Evolutionary conservation across 2,113 vertebrate species (phyloP).

Genomic region (Tachysurus fulvidraco): DNA sequence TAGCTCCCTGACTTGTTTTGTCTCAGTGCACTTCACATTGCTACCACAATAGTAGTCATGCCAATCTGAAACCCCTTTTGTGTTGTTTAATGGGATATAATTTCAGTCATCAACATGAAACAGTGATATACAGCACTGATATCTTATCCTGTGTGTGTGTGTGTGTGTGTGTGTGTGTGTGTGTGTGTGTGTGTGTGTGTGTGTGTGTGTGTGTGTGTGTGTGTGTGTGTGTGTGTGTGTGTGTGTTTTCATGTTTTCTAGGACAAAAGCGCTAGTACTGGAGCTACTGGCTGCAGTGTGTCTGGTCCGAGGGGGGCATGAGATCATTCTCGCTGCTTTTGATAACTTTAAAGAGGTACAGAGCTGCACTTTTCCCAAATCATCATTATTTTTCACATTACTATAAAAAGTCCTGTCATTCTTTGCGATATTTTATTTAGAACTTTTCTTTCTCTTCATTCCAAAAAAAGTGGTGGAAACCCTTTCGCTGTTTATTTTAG

Average conservation of each 20-base stretch:
- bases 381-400: background rate
- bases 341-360: constrained; percentile 98
- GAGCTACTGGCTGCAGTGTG: constrained; percentile 95
- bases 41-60: background rate
- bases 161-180: background rate
- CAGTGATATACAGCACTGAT: background rate
- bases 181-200: constrained; percentile 6
- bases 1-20: background rate
- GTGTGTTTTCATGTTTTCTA: constrained; percentile 63
- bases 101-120: background rate
- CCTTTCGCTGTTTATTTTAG: background rate
- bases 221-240: background rate
- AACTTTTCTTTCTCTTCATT: background rate
- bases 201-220: constrained; percentile 1
- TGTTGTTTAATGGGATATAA: background rate
- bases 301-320: constrained; percentile 93
- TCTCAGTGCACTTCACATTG: background rate
- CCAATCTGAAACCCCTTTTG: background rate
- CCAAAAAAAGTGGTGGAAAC: background rate
- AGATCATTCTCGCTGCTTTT: constrained; percentile 96
- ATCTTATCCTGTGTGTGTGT: background rate
- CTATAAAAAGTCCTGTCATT: background rate
- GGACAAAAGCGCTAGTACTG: constrained; percentile 95
- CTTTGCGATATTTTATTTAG: background rate
- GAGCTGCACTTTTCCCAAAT: background rate